Conservation (phyloP, 2,113 vertebrate genomes). For the Rhombomys opimus region DNA sequence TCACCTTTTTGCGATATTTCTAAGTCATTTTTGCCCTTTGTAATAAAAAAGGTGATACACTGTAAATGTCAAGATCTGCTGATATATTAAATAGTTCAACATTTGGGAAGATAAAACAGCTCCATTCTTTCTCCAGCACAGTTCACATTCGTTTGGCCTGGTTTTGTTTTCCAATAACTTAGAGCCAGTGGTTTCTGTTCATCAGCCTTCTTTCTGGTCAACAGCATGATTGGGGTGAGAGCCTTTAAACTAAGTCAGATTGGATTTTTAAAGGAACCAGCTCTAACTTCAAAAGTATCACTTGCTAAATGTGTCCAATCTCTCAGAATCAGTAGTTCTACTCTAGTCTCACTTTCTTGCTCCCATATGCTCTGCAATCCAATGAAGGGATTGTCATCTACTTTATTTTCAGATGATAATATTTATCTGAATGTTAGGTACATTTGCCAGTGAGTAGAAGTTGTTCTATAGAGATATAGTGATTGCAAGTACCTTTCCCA, state of each 20-base stretch:
- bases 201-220: conserved; percentile 6
- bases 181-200: conserved; percentile 1
- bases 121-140: background rate
- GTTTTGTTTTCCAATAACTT: conserved; percentile 38
- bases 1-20: conserved; percentile 42
- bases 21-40: conserved; percentile 4
- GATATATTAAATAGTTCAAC: conserved; percentile 39
- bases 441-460: background rate
- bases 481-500: background rate
- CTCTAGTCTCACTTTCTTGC: background rate
- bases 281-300: background rate
- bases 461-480: background rate
- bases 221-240: background rate
- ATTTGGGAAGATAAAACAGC: conserved; percentile 12
- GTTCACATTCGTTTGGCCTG: background rate
- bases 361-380: background rate
- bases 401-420: background rate
- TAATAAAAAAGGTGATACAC: conserved; percentile 32
- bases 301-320: background rate
- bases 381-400: background rate
- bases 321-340: background rate
- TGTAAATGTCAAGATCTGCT: conserved; percentile 40
- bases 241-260: background rate
- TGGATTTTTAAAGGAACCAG: background rate
- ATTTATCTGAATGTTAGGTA: background rate